Conservation (phyloP, 1,140 invertebrate species). For the Periplaneta americana region DNA sequence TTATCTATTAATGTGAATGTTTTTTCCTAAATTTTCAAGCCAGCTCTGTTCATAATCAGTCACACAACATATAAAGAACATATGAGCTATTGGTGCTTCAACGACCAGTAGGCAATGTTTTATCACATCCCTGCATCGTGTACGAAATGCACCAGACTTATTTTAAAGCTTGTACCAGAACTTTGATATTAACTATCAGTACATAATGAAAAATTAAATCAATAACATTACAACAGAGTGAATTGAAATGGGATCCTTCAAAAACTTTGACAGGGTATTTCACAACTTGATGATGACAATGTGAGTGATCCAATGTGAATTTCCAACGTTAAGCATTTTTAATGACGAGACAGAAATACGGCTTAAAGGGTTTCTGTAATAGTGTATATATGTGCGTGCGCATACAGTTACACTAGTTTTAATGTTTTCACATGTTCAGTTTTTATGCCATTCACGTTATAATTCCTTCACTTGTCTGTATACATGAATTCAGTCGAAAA, state of each 20-base stretch:
- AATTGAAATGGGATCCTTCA: neutral
- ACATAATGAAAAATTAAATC: neutral
- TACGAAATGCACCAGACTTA: neutral
- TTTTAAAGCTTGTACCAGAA: slow-evolving; percentile 10
- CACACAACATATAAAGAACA: neutral
- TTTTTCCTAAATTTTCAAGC: neutral
- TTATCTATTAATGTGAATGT: neutral
- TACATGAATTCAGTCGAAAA: too few species aligned
- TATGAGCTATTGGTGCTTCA: neutral
- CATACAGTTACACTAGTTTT: too few species aligned
- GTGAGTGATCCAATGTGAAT: neutral
- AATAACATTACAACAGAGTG: neutral
- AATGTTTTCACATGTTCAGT: too few species aligned
- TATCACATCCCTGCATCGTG: neutral
- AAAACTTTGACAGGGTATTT: neutral
- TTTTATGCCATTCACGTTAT: too few species aligned
- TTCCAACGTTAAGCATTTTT: too few species aligned
- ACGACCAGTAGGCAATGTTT: neutral
- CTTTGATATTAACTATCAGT: slow-evolving; percentile 7
- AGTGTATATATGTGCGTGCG: too few species aligned
- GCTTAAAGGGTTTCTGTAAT: too few species aligned
- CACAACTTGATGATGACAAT: neutral
- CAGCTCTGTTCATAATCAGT: neutral
- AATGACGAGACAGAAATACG: too few species aligned
- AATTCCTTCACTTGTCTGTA: too few species aligned